These are phyloP conservation scores for Prochilodus magdalenae DNA, from an alignment of 2,113 vertebrate species.

Conservation along the genomic window DNA sequence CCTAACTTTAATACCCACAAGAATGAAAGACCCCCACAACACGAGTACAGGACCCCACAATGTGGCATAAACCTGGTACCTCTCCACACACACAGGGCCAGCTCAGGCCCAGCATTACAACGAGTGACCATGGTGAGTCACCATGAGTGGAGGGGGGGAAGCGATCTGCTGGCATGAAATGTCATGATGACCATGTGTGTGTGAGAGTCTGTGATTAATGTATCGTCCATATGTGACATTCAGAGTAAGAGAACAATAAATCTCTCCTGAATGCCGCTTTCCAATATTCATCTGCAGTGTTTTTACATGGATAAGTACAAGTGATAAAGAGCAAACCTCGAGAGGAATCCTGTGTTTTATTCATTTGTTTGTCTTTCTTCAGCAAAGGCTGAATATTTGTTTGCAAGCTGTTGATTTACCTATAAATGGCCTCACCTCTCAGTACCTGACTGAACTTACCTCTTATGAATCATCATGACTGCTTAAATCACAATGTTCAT, in stretches of 20 bases:
- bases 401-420: too few species aligned
- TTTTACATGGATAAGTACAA: background rate
- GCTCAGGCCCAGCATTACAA: slow-evolving; percentile 30
- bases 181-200: slow-evolving; percentile 18
- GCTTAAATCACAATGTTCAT: too few species aligned
- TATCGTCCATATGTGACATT: background rate
- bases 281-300: background rate
- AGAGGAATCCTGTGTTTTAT: background rate
- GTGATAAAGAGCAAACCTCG: background rate
- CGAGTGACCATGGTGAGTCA: slow-evolving; percentile 8
- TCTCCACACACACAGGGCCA: background rate
- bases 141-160: background rate
- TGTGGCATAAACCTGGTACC: too few species aligned
- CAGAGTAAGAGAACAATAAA: background rate
- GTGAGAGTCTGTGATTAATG: slow-evolving; percentile 16
- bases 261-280: background rate
- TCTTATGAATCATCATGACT: too few species aligned
- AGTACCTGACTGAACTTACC: too few species aligned
- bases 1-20: too few species aligned
- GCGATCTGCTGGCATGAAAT: slow-evolving; percentile 30
- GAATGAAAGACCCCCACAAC: too few species aligned
- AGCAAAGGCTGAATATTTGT: too few species aligned
- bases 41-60: too few species aligned
- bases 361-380: too few species aligned
- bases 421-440: too few species aligned